Evolutionary conservation across 2,113 vertebrate species (phyloP).

Genomic region (Sus scrofa): T2T-Sscrofa CM000813.6:89703001-89703500

Average conservation of each 20-base stretch:
- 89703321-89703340: neutral
- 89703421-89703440: neutral
- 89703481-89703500: neutral
- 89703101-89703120: neutral
- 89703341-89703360: neutral
- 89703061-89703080: neutral
- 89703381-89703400: conserved; percentile 7
- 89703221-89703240: neutral
- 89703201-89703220: neutral
- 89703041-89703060: neutral
- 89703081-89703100: neutral
- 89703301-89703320: neutral
- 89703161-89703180: conserved; percentile 15
- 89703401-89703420: neutral
- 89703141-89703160: conserved; percentile 19
- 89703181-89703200: neutral
- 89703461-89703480: neutral
- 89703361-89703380: neutral
- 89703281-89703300: neutral
- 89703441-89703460: neutral
- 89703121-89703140: conserved; percentile 8
- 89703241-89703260: conserved; percentile 20
- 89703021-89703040: neutral
- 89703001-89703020: neutral
- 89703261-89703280: conserved; percentile 16